Conservation (phyloP, 2,113 vertebrate species). For the Serilophus lunatus region DNA sequence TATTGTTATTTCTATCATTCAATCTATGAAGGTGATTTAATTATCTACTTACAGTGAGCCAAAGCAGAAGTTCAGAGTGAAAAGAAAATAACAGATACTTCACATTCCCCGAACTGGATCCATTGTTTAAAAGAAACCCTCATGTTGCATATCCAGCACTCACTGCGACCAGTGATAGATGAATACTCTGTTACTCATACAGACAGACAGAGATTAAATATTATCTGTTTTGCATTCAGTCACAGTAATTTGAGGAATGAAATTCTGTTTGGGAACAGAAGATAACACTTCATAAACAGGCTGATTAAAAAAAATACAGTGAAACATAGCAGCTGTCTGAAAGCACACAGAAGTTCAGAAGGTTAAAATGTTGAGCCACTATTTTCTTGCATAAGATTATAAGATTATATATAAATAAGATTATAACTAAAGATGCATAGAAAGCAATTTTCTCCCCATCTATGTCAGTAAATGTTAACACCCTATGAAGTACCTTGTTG, state of each 20-base stretch:
- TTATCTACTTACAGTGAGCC: neutral
- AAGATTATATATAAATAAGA: constrained; percentile 48
- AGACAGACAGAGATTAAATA: neutral
- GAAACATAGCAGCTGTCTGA: neutral
- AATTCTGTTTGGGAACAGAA: neutral
- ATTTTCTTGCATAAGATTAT: constrained; percentile 24
- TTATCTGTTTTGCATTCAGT: constrained; percentile 1
- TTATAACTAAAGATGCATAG: constrained; percentile 53
- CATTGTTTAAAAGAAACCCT: neutral
- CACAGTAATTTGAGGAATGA: neutral
- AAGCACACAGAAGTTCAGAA: neutral
- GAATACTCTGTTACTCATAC: neutral
- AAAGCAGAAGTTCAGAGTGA: neutral
- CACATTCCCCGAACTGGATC: neutral
- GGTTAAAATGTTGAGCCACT: constrained; percentile 29
- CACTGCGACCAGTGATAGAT: neutral
- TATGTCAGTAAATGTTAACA: neutral
- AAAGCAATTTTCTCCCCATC: constrained; percentile 42
- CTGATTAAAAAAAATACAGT: neutral
- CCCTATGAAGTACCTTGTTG: neutral
- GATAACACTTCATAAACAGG: neutral
- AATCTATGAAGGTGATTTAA: neutral
- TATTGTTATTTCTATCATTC: neutral
- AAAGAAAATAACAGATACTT: neutral
- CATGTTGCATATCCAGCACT: neutral